Evolutionary conservation across 2,888 invertebrate species (phyloP).

Genomic region (Cephus pulcher): DNA sequence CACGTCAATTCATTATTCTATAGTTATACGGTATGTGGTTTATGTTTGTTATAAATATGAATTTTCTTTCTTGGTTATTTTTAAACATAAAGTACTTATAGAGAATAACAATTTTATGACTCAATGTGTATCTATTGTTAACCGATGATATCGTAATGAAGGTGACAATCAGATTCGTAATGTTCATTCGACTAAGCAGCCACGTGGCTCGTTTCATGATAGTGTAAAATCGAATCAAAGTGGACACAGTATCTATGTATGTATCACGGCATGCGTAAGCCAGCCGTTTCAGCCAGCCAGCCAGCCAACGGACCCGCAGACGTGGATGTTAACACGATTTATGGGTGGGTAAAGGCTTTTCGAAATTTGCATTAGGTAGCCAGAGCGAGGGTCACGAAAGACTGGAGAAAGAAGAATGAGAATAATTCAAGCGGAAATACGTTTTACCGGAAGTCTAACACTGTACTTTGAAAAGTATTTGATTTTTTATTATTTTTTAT

Average conservation of each 20-base stretch:
- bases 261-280: neutral
- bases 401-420: neutral
- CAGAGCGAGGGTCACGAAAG: neutral
- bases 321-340: constrained; percentile 51
- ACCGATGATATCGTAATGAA: neutral
- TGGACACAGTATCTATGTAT: neutral
- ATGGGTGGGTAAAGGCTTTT: constrained; percentile 46
- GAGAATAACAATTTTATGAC: neutral
- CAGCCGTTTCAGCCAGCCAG: neutral
- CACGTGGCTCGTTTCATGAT: neutral
- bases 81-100: neutral
- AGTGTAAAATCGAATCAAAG: neutral
- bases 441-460: neutral
- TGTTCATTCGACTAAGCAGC: neutral
- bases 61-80: too few species aligned
- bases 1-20: neutral
- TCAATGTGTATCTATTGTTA: neutral
- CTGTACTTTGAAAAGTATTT: neutral
- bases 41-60: neutral
- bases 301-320: constrained; percentile 13
- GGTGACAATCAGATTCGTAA: neutral
- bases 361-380: constrained; percentile 50
- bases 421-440: neutral
- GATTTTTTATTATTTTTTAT: neutral
- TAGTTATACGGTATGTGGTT: neutral